Evolutionary conservation across 2,797 vertebrate genomes (phyloP), one percentile per base, ranked within the genome.

Genomic region (Leptatherina wallacei): DNA sequence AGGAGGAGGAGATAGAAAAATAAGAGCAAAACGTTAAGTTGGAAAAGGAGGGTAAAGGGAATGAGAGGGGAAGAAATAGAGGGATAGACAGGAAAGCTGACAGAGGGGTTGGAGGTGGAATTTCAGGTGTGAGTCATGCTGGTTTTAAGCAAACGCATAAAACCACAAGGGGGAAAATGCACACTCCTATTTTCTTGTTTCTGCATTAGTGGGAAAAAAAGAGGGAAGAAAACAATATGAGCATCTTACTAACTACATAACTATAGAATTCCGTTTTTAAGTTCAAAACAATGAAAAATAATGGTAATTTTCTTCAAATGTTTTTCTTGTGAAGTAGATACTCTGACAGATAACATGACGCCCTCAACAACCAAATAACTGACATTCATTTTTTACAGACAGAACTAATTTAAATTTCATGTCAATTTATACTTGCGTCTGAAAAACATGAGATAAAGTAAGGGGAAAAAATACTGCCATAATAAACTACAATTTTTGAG

Each of bases 51-150:
- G 18, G n/a, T n/a, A 51, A 20, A 3, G 9, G 24, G 60, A 76
- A 0, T 1, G n/a, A 33, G 14, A 74, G 27, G 55, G 58, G 56
- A 2, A 62, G 20, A 68, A 36, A 33, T 4, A 27, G 27, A n/a
- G 27, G 61, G n/a, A 20, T 16, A 62, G 36, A 44, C 14, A 55
- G 55, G 57, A 74, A 49, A 73, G 63, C 77, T 78, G 67, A 81
- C 61, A 20, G 59, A 67, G 68, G 68, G 70, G 76, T 4, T 69
- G 18, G 72, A 56, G 65, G n/a, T 61, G 71, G 85, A 87, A 89
- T 82, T 88, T 78, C 84, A 90, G 88, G 90, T 90, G 87, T 83
- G 86, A 92, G 75, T 90, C 90, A 89, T 67, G 85, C 89, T 89
- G 87, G 73, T 89, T 86, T 86, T 79, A 82, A 85, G 71, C 61